phyloP scores from a whole-genome alignment of 2,888 invertebrate genomes.

The Agriopis leucophaearia region DNA sequence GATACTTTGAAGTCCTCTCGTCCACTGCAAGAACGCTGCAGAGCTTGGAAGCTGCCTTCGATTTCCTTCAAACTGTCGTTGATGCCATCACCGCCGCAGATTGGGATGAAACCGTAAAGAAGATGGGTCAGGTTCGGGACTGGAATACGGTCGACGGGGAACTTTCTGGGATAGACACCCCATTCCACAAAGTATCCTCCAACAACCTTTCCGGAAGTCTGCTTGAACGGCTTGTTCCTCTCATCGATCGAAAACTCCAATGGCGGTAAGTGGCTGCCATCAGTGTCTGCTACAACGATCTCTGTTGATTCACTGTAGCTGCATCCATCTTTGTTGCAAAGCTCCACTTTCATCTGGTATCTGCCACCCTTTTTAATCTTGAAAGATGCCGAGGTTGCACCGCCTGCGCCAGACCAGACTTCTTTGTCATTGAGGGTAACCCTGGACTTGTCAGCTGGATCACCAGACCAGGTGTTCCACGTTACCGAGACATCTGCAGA shows the following conservation, averaged over 20 bases:
- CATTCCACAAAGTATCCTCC: slow-evolving; percentile 83
- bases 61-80: slow-evolving; percentile 84
- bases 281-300: slow-evolving; percentile 80
- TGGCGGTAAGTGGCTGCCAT: slow-evolving; percentile 81
- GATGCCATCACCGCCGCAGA: slow-evolving; percentile 82
- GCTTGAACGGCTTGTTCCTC: slow-evolving; percentile 79
- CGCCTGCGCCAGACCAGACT: slow-evolving; percentile 72
- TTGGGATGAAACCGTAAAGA: slow-evolving; percentile 81
- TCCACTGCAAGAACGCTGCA: slow-evolving; percentile 80
- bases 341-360: slow-evolving; percentile 77
- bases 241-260: slow-evolving; percentile 74
- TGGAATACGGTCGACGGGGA: slow-evolving; percentile 77
- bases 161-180: slow-evolving; percentile 82
- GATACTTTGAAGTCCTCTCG: slow-evolving; percentile 82
- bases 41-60: slow-evolving; percentile 81
- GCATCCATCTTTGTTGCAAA: slow-evolving; percentile 79
- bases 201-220: slow-evolving; percentile 80
- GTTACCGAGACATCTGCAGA: slow-evolving; percentile 79
- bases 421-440: slow-evolving; percentile 73
- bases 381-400: slow-evolving; percentile 74
- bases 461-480: slow-evolving; percentile 83
- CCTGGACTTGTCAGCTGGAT: slow-evolving; percentile 70
- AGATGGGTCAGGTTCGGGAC: slow-evolving; percentile 80
- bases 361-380: slow-evolving; percentile 80
- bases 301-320: slow-evolving; percentile 75